These are phyloP conservation scores for Gobio gobio DNA, from an alignment of 2,113 vertebrate genomes.

Conservation along the genomic window DNA sequence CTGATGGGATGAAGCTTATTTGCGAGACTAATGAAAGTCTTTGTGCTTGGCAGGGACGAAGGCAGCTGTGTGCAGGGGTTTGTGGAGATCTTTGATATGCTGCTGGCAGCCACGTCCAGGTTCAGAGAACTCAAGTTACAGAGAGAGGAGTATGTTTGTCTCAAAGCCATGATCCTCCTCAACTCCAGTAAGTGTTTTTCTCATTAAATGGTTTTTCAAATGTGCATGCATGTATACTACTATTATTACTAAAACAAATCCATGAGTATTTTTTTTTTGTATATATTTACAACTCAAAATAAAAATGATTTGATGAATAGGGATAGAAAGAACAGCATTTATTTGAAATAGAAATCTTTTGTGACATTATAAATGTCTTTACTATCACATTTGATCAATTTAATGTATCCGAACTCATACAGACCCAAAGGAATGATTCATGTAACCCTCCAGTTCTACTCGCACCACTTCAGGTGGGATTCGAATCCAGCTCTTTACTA, in stretches of 20 bases:
- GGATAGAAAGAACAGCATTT: too few species aligned
- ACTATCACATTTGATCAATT: neutral
- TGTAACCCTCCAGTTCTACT: too few species aligned
- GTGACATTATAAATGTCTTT: neutral
- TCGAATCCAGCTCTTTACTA: too few species aligned
- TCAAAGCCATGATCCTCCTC: constrained; percentile 98
- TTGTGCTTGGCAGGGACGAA: constrained; percentile 83
- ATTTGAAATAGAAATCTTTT: too few species aligned
- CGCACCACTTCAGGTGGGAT: too few species aligned
- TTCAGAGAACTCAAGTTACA: constrained; percentile 94
- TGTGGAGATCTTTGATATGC: constrained; percentile 97
- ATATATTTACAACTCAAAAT: neutral
- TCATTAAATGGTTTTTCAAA: neutral
- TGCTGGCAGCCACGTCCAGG: constrained; percentile 90
- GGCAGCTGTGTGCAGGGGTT: constrained; percentile 95
- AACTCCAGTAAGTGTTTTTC: constrained; percentile 91
- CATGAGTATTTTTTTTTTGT: neutral
- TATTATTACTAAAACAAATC: neutral
- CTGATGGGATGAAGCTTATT: neutral
- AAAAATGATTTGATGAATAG: too few species aligned
- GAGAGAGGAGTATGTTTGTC: constrained; percentile 94
- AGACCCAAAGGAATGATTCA: too few species aligned
- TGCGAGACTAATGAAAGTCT: neutral
- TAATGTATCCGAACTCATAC: neutral
- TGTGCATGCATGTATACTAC: neutral